These are phyloP conservation scores for Tetramorium parvispinum DNA, from an alignment of 1,140 invertebrate species.

Conservation along the genomic window DNA sequence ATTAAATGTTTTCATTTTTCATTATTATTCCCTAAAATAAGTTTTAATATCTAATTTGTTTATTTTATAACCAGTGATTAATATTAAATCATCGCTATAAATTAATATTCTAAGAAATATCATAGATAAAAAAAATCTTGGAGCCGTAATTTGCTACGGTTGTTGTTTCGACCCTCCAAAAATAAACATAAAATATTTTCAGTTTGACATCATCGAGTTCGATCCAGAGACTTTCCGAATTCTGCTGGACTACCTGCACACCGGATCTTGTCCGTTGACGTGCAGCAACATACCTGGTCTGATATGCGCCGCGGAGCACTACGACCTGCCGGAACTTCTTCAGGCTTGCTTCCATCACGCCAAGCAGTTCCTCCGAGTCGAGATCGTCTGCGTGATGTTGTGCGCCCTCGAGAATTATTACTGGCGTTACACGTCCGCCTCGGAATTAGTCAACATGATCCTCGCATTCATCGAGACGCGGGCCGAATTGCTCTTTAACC, in stretches of 20 bases:
- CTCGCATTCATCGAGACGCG: slow-evolving; percentile 95
- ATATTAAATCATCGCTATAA: background rate
- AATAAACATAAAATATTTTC: slow-evolving; percentile 49
- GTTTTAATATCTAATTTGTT: background rate
- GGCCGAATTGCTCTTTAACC: slow-evolving; percentile 93
- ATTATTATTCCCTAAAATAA: background rate
- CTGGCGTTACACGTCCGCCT: slow-evolving; percentile 97
- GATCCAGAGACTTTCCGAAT: slow-evolving; percentile 97
- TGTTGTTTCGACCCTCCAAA: background rate
- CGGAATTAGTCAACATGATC: slow-evolving; percentile 97
- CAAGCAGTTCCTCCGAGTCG: slow-evolving; percentile 96
- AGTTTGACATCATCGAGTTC: slow-evolving; percentile 98
- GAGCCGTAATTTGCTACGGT: slow-evolving; percentile 70
- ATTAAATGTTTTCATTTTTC: background rate
- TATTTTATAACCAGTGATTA: background rate
- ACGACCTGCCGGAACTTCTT: slow-evolving; percentile 95
- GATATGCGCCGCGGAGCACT: slow-evolving; percentile 97
- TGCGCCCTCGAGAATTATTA: slow-evolving; percentile 97
- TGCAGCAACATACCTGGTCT: slow-evolving; percentile 96
- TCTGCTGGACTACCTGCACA: slow-evolving; percentile 96
- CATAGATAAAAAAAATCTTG: background rate
- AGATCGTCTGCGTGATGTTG: slow-evolving; percentile 96
- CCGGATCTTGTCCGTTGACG: slow-evolving; percentile 95
- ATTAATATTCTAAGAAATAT: background rate
- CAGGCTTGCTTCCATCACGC: slow-evolving; percentile 98